phyloP scores from a whole-genome alignment of 2,888 invertebrate species.

The Anoncus sp. region DNA sequence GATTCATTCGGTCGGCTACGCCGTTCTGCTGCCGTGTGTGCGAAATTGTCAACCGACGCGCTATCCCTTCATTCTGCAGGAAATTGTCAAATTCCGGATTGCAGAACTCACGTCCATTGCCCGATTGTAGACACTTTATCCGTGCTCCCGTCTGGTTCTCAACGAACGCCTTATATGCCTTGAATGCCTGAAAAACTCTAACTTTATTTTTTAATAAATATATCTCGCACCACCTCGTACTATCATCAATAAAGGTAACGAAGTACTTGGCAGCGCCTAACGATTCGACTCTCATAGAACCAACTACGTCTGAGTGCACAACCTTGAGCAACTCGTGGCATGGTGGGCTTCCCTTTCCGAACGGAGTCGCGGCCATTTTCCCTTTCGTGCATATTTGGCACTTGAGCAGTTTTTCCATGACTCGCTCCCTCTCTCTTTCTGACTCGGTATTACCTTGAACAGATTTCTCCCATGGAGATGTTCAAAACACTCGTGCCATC shows the following conservation, averaged over 20 bases:
- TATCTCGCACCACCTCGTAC: slow-evolving; percentile 63
- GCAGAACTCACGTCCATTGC: slow-evolving; percentile 58
- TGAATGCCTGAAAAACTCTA: slow-evolving; percentile 35
- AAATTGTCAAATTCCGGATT: slow-evolving; percentile 36
- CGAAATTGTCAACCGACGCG: background rate
- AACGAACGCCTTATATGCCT: slow-evolving; percentile 22
- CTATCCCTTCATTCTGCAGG: slow-evolving; percentile 16
- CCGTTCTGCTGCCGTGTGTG: slow-evolving; percentile 62
- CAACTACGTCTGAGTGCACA: slow-evolving; percentile 69
- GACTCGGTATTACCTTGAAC: background rate
- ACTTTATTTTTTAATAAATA: slow-evolving; percentile 47
- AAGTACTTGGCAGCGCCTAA: slow-evolving; percentile 37
- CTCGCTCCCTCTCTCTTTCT: background rate
- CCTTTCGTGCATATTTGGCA: slow-evolving; percentile 26
- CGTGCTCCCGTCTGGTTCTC: slow-evolving; percentile 54
- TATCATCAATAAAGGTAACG: slow-evolving; percentile 64
- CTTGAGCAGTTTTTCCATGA: background rate
- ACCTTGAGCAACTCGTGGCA: slow-evolving; percentile 53
- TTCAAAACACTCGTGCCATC: slow-evolving; percentile 36
- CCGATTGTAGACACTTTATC: slow-evolving; percentile 52
- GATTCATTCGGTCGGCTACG: slow-evolving; percentile 64
- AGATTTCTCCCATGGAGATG: slow-evolving; percentile 41
- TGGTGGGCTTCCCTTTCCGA: slow-evolving; percentile 16
- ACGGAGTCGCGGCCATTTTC: slow-evolving; percentile 34
- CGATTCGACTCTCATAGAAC: slow-evolving; percentile 35